Conservation (phyloP, 2,797 vertebrate species). For the Setipinna tenuifilis region DNA sequence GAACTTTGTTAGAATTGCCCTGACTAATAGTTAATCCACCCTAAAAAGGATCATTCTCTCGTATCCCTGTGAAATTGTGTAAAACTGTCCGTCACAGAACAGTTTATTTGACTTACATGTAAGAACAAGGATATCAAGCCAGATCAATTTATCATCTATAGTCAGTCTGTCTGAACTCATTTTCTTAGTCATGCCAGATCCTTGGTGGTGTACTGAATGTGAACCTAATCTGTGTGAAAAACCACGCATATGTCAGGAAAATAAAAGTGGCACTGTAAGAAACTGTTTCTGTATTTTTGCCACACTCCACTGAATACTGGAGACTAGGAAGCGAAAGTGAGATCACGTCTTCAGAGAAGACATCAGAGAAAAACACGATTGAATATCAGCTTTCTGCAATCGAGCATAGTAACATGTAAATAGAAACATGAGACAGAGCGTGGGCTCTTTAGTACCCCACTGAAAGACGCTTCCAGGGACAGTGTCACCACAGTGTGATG, state of each 20-base stretch:
- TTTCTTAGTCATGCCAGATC: background rate
- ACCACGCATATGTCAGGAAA: background rate
- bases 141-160: too few species aligned
- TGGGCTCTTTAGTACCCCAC: background rate
- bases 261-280: background rate
- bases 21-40: background rate
- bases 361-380: background rate
- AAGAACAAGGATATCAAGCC: too few species aligned
- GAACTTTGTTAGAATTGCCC: background rate
- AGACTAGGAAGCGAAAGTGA: background rate
- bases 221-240: background rate
- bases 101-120: too few species aligned
- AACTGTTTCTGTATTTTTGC: background rate
- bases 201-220: background rate
- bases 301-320: conserved; percentile 1
- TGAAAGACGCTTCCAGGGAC: background rate
- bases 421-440: background rate
- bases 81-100: too few species aligned
- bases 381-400: background rate
- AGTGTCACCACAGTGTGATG: background rate
- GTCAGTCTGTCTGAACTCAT: conserved; percentile 8
- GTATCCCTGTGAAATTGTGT: too few species aligned
- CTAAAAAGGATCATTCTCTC: background rate
- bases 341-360: background rate
- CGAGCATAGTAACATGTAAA: background rate